Evolutionary conservation across 2,113 vertebrate species (phyloP).

Genomic region (Merops nubicus): DNA sequence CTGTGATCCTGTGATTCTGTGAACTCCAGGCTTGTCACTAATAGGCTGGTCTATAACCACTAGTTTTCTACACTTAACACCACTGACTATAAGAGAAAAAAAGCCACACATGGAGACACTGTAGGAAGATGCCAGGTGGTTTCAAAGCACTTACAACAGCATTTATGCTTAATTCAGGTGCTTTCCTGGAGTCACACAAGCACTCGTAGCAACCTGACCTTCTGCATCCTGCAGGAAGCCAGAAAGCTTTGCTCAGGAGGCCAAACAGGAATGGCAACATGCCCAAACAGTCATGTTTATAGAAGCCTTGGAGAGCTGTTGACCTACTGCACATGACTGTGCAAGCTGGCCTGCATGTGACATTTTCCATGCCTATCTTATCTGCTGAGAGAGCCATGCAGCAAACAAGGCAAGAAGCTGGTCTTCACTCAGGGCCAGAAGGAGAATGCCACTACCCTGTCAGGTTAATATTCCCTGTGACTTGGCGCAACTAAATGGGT

Average conservation of each 20-base stretch:
- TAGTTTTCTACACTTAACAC: background rate
- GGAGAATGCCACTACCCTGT: rapidly evolving
- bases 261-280: background rate
- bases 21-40: background rate
- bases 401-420: background rate
- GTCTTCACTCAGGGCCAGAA: background rate
- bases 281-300: background rate
- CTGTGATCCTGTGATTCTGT: too few relatives aligned
- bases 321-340: background rate
- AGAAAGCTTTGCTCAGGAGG: background rate
- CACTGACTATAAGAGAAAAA: background rate
- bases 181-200: background rate
- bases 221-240: background rate
- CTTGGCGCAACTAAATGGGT: background rate
- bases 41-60: background rate
- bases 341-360: background rate
- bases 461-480: background rate
- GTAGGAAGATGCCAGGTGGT: background rate
- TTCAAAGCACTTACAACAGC: background rate
- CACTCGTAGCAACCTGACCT: background rate
- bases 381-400: background rate
- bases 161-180: background rate
- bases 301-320: background rate
- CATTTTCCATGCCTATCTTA: background rate
- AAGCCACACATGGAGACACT: background rate